Evolutionary conservation across 2,888 invertebrate genomes (phyloP).

Genomic region (Yponomeuta cagnagella): DNA sequence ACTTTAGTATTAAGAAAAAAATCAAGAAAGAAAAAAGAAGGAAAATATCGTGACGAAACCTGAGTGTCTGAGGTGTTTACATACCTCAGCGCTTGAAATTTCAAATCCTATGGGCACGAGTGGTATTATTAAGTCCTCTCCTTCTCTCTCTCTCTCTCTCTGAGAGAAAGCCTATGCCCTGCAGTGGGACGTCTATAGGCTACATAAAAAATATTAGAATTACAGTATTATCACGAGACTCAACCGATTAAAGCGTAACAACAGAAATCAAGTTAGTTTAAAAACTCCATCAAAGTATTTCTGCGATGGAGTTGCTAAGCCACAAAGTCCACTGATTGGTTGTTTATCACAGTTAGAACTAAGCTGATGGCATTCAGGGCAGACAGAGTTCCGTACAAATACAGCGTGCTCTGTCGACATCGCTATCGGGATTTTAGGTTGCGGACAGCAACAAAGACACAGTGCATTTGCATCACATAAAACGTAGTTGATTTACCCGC

Average conservation of each 20-base stretch:
- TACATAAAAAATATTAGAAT: neutral
- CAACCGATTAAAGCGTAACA: neutral
- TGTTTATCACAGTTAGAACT: conserved; percentile 27
- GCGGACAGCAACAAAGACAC: neutral
- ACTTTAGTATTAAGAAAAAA: too few species aligned
- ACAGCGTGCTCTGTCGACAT: conserved; percentile 33
- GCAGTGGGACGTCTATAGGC: neutral
- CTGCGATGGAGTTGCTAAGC: neutral
- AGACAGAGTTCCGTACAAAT: conserved; percentile 32
- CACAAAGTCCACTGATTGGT: conserved; percentile 28
- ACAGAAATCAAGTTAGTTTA: neutral
- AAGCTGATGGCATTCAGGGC: conserved; percentile 19
- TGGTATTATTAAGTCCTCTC: too few species aligned
- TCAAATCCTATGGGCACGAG: too few species aligned
- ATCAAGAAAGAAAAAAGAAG: too few species aligned
- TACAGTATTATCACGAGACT: neutral
- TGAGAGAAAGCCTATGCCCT: too few species aligned
- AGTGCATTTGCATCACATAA: neutral
- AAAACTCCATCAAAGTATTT: conserved; percentile 2
- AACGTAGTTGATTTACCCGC: neutral
- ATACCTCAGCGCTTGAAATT: too few species aligned
- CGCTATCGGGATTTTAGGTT: conserved; percentile 32
- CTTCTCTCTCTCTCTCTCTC: too few species aligned
- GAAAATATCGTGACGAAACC: too few species aligned
- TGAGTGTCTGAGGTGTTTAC: too few species aligned